Conservation (phyloP, 1,140 invertebrate species). For the Euschistus heros region DNA sequence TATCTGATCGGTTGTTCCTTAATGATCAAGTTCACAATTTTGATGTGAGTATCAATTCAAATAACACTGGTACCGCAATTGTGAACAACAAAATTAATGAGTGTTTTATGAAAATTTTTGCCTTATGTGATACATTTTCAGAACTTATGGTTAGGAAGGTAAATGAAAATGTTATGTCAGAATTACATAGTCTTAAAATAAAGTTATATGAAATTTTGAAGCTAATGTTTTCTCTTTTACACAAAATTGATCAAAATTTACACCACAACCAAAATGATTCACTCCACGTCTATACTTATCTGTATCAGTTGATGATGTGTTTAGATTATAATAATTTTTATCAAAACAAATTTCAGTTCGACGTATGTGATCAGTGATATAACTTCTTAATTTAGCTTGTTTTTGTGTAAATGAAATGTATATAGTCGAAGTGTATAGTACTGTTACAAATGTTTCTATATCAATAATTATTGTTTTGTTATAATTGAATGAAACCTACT, state of each 20-base stretch:
- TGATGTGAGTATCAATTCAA: neutral
- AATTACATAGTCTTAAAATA: neutral
- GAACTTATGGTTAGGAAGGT: neutral
- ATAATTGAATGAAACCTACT: no score
- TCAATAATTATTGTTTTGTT: no score
- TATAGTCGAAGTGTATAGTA: no score
- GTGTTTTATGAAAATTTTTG: neutral
- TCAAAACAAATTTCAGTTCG: conserved; percentile 2
- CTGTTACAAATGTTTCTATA: no score
- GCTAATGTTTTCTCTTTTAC: conserved; percentile 16
- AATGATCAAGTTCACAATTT: neutral
- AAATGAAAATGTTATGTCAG: neutral
- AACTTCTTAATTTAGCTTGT: no score
- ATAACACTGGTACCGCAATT: neutral
- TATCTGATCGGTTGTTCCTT: neutral
- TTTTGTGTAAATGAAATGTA: no score
- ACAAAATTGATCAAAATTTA: conserved; percentile 14
- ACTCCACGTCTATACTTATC: neutral
- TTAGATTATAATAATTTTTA: conserved; percentile 9
- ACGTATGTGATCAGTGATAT: no score
- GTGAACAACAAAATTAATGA: neutral
- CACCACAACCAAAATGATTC: neutral
- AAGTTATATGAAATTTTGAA: conserved; percentile 14
- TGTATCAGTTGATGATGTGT: conserved; percentile 1
- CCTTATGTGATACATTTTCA: neutral